phyloP scores from a whole-genome alignment of 1,140 invertebrate species.

The Manduca sexta region DNA sequence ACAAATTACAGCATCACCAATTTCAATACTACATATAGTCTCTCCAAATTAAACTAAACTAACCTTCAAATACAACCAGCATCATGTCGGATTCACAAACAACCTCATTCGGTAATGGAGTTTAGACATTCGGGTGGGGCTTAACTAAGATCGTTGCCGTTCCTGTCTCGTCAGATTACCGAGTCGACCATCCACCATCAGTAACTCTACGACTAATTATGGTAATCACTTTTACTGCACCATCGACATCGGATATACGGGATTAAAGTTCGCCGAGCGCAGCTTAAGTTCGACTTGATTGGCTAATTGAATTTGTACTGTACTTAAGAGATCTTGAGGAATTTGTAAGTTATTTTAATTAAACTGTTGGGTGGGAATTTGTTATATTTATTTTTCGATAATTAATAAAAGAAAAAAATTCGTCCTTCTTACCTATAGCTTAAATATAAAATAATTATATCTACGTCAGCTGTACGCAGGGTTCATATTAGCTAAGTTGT shows the following conservation, averaged over 20 bases:
- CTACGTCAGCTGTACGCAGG: too few species aligned
- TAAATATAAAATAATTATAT: too few species aligned
- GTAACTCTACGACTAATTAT: conserved; percentile 5
- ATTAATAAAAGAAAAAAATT: too few species aligned
- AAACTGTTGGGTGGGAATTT: too few species aligned
- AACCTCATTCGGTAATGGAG: conserved; percentile 1
- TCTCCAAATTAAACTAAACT: neutral
- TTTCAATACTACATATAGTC: too few species aligned
- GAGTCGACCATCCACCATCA: conserved; percentile 1
- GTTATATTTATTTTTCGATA: too few species aligned
- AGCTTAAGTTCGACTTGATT: conserved; percentile 1
- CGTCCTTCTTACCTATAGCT: too few species aligned
- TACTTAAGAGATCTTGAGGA: neutral
- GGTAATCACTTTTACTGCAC: conserved; percentile 6
- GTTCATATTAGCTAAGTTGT: too few species aligned
- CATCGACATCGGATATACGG: conserved; percentile 1
- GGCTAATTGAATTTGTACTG: neutral
- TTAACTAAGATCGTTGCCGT: conserved; percentile 5
- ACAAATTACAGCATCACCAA: too few species aligned
- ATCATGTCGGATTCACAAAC: too few species aligned
- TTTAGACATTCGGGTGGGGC: neutral
- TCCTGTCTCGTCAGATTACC: conserved; percentile 1
- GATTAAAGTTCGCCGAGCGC: neutral
- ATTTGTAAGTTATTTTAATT: neutral
- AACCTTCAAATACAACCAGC: neutral